Evolutionary conservation across 2,113 vertebrate species (phyloP).

Genomic region (Tretioscincus oriximinensis): DNA sequence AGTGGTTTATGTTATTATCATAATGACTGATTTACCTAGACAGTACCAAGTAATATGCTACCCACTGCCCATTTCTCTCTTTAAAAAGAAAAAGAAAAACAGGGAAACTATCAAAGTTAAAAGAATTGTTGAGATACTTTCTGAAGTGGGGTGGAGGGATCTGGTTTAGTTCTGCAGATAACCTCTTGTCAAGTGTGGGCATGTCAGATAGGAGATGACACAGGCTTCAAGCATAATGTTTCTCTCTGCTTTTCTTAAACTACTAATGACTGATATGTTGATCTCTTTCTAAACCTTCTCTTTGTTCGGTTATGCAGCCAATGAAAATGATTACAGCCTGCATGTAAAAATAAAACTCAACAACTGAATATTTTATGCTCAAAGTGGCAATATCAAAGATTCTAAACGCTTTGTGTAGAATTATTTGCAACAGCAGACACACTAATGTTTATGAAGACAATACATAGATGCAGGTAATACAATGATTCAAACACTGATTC

Average conservation of each 20-base stretch:
- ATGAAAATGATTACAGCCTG: not conserved
- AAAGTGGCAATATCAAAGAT: fast-evolving
- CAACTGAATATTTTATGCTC: constrained; percentile 16
- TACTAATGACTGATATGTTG: not conserved
- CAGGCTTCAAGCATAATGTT: not conserved
- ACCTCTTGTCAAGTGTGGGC: constrained; percentile 10
- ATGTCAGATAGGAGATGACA: not conserved
- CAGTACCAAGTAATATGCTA: constrained; percentile 45
- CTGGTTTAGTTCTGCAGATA: constrained; percentile 22
- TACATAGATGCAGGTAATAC: not conserved
- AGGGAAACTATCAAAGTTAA: not conserved
- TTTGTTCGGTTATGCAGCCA: fast-evolving
- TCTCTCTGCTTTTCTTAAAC: constrained; percentile 14
- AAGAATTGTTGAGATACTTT: constrained; percentile 5
- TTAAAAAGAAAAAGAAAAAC: not conserved
- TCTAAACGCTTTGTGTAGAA: not conserved
- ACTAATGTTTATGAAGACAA: not conserved
- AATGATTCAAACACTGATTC: not conserved
- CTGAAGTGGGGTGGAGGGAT: not conserved
- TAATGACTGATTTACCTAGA: constrained; percentile 54
- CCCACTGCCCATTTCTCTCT: not conserved
- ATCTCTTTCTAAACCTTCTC: constrained; percentile 1
- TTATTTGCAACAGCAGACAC: not conserved
- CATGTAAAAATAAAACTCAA: not conserved
- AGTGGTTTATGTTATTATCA: constrained; percentile 60